Base-by-base conservation (phyloP, 2,113 vertebrate species). In the Engraulis encrasicolus region DNA sequence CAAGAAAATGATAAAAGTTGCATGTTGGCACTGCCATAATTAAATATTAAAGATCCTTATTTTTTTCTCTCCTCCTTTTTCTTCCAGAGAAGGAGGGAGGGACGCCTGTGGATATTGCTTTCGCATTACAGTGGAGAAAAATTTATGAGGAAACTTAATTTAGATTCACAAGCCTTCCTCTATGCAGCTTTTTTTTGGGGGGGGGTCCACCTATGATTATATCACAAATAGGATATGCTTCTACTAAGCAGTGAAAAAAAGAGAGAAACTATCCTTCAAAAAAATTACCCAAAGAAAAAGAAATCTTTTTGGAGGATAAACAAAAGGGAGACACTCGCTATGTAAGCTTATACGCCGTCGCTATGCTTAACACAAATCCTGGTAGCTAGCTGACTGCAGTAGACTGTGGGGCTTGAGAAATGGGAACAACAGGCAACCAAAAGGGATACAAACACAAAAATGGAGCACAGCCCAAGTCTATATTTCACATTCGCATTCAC, bases 1-100 rank as follows among this genome's bases (percentile, higher is more conserved):
- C 92, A 93, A 93, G 91, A 93, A 93, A 92, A 88, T 93, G 89
- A 93, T 94, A 91, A 95, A 94, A 94, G 90, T 93, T 93, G 91
- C 90, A 94, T 93, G 93, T 93, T 94, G 93, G 92, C 92, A 93
- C 92, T 89, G 89, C 87, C 91, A 80, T 92, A 93, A 95, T 95
- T 94, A 95, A 95, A 94, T 94, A 95, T 94, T 94, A 95, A 94
- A 93, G 88, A 89, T 88, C 83, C 78, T 83, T 86, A 83, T 89
- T 89, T 91, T 86, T 88, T 61, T 48, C 19, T 66, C 37, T 79
- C 18, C 18, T n/a, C n/a, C n/a, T n/a, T 84, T 83, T 88, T 87
- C 81, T 83, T 79, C 36, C 78, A 78, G 78, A 81, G 89, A 89
- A 88, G n/a, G n/a, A n/a, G n/a, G n/a, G n/a, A n/a, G 86, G 83